Evolutionary conservation across 2,113 vertebrate species (phyloP), one percentile per base, ranked within the genome.

Genomic region (Brachyhypopomus occidentalis): DNA sequence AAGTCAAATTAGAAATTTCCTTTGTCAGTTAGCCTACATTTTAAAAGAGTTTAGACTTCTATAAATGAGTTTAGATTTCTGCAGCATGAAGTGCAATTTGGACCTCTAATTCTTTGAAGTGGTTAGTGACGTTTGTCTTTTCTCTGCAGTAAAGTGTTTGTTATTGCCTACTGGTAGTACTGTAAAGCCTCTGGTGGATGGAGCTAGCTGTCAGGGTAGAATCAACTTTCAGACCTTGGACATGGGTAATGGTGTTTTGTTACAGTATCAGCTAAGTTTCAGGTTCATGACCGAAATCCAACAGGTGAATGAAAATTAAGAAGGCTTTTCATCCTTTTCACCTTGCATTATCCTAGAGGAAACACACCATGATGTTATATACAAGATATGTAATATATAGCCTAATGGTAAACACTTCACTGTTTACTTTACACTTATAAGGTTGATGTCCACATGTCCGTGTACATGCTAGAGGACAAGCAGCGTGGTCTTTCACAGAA

Each of bases 251-350:
- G 25, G 58, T 56, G 27, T 69, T 66, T 48, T 25, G n/a, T 48
- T 78, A 36, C 75, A 55, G 38, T 36, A 36, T 22, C 27, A 55
- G 48, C 34, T 25, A 5, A 45, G 45, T 52, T 27, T 69, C 45
- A 62, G 22, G 71, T 62, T 83, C 77, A 45, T 70, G 60, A 23
- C 77, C 17, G 30, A 56, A 74, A 79, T 67, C 30, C 64, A 20
- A n/a, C 69, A 72, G 60, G 78, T 52, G 19, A 72, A 62, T 72
- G 78, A 70, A 79, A 62, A 25, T 34, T 25, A 34, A 67, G 48
- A 52, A 36, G 55, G 30, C 58, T 64, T 25, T 19, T 23, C 27
- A 20, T 27, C 16, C 41, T 45, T 25, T 67, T 36, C 64, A 36
- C 64, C 64, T 66, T 66, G 11, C 5, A 5, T 7, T 34, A 4